Conservation (phyloP, 2,888 invertebrate genomes). For the Drosophila prostipennis region DNA sequence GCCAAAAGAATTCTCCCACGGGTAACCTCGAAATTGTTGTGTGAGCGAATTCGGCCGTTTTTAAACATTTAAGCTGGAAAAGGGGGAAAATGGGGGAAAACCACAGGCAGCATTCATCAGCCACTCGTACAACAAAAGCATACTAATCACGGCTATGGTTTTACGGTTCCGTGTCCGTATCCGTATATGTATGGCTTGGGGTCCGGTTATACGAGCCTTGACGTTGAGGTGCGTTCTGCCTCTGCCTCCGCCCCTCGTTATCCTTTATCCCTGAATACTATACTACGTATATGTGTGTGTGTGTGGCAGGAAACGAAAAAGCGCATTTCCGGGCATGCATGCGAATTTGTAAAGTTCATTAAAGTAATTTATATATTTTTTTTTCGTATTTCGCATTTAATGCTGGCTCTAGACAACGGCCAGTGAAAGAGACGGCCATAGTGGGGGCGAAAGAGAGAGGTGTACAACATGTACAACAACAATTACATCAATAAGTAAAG, state of each 20-base stretch:
- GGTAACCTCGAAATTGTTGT: conserved; percentile 23
- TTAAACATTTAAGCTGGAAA: conserved; percentile 33
- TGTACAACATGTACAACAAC: conserved; percentile 50
- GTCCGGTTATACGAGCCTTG: conserved; percentile 39
- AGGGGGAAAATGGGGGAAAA: conserved; percentile 40
- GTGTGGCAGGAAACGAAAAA: conserved; percentile 68
- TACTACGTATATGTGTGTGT: conserved; percentile 14
- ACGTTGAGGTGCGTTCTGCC: conserved; percentile 56
- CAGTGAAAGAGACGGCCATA: conserved; percentile 2
- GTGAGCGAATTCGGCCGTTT: conserved; percentile 29
- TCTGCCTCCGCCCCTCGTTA: background rate
- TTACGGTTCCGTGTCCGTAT: conserved; percentile 42
- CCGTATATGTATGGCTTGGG: conserved; percentile 30
- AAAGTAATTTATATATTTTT: conserved; percentile 74
- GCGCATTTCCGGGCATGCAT: conserved; percentile 76
- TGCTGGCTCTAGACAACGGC: conserved; percentile 63
- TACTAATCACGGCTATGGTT: conserved; percentile 67
- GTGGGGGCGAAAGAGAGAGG: conserved; percentile 1
- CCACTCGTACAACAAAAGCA: conserved; percentile 64
- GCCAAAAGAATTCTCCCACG: conserved; percentile 25
- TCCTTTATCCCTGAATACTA: background rate
- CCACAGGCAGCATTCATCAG: conserved; percentile 71
- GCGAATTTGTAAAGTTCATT: conserved; percentile 79
- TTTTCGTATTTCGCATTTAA: conserved; percentile 65
- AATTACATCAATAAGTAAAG: conserved; percentile 75